Conservation (phyloP, 2,113 vertebrate genomes). For the Ascaphus truei region DNA sequence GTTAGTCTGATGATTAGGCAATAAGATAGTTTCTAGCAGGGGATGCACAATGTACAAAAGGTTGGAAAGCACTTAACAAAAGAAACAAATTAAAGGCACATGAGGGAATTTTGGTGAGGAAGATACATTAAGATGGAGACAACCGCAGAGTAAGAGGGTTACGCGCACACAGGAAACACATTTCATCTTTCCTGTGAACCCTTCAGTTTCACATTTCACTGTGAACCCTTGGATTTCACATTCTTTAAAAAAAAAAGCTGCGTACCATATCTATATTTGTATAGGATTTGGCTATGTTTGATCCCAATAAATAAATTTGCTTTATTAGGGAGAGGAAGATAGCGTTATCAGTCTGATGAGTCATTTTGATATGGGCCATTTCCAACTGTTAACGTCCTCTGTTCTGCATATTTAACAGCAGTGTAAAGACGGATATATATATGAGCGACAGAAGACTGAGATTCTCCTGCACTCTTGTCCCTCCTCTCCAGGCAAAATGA, state of each 20-base stretch:
- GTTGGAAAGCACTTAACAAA: too few species aligned
- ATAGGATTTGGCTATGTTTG: neutral
- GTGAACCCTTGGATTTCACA: neutral
- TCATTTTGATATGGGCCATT: slow-evolving; percentile 19
- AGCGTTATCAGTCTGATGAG: slow-evolving; percentile 9
- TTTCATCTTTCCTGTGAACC: neutral
- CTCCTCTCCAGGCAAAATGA: slow-evolving; percentile 37
- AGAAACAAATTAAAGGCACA: too few species aligned
- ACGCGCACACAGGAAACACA: neutral
- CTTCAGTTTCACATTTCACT: neutral
- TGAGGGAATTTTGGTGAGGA: too few species aligned
- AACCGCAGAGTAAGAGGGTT: too few species aligned
- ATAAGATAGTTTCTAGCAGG: too few species aligned
- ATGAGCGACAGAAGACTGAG: neutral
- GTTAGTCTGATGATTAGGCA: too few species aligned
- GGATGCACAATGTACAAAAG: too few species aligned
- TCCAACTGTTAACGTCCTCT: slow-evolving; percentile 9
- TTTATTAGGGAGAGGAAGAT: neutral
- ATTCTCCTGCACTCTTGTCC: neutral
- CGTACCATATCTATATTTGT: neutral
- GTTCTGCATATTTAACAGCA: slow-evolving; percentile 21
- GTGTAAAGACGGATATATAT: slow-evolving; percentile 38
- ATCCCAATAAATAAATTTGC: slow-evolving; percentile 19
- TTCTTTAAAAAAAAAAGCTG: too few species aligned
- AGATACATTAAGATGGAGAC: too few species aligned